phyloP scores from a whole-genome alignment of 2,113 vertebrate species.

The Meleagris gallopavo region DNA sequence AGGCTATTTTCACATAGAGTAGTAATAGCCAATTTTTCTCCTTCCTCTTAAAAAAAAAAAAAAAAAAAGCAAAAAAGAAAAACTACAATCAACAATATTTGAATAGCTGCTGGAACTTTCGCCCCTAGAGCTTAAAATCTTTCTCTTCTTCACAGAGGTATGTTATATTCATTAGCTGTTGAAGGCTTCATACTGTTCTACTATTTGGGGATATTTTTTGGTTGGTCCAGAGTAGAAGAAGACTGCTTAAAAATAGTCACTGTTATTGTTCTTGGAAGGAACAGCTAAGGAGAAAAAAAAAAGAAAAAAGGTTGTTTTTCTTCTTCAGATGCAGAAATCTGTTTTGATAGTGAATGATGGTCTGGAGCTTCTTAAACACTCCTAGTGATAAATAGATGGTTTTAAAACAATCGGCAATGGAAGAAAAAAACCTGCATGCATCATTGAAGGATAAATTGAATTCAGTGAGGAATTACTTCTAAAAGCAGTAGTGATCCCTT shows the following conservation, averaged over 20 bases:
- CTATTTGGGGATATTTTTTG: neutral
- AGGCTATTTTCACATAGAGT: neutral
- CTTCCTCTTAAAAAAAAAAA: neutral
- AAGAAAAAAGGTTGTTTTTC: neutral
- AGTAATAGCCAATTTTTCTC: neutral
- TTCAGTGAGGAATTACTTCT: neutral
- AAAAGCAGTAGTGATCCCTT: neutral
- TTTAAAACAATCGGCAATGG: neutral
- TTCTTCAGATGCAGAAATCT: neutral
- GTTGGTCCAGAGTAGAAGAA: neutral
- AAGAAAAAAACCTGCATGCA: neutral
- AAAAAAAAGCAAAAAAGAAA: neutral
- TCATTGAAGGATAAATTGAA: neutral
- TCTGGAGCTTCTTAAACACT: neutral
- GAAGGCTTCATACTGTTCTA: neutral
- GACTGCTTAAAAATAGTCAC: neutral
- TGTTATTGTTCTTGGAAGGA: constrained; percentile 1
- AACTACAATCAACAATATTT: neutral
- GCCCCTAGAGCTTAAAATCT: neutral
- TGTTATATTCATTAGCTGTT: neutral
- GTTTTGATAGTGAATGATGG: neutral
- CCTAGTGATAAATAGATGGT: neutral
- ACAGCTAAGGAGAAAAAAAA: neutral
- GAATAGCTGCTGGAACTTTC: neutral
- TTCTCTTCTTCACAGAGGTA: neutral